Evolutionary conservation across 2,888 invertebrate genomes (phyloP).

Genomic region (Ornithoptera priamus): DNA sequence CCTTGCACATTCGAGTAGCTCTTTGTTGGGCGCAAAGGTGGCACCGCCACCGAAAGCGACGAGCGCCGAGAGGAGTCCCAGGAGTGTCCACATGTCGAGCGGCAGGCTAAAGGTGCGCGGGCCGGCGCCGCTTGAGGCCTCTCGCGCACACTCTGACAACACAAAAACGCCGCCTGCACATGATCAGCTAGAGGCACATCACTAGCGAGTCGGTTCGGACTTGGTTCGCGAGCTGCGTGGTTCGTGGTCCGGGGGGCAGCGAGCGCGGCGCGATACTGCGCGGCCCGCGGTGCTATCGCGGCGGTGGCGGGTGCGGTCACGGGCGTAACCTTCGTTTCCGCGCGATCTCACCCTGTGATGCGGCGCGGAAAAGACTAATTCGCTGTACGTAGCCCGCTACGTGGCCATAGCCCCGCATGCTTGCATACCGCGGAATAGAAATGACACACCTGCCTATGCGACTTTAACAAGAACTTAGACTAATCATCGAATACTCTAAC

Average conservation of each 20-base stretch:
- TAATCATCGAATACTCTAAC: too few species aligned
- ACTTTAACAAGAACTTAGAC: background rate
- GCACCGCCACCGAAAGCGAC: conserved; percentile 62
- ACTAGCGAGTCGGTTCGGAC: conserved; percentile 42
- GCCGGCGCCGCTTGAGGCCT: conserved; percentile 59
- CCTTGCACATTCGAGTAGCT: conserved; percentile 75
- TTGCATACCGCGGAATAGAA: background rate
- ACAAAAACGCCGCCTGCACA: conserved; percentile 65
- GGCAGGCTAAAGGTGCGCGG: conserved; percentile 57
- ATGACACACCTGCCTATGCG: background rate
- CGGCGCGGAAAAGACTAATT: conserved; percentile 39
- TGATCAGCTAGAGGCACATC: conserved; percentile 68
- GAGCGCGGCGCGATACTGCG: conserved; percentile 70
- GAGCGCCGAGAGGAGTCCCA: conserved; percentile 61
- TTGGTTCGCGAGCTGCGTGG: conserved; percentile 42
- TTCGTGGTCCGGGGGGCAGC: conserved; percentile 66
- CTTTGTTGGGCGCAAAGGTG: conserved; percentile 65
- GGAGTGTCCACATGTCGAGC: conserved; percentile 67
- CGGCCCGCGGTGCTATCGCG: conserved; percentile 53
- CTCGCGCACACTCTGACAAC: conserved; percentile 63
- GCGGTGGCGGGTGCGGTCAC: conserved; percentile 71
- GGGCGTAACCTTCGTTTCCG: conserved; percentile 76
- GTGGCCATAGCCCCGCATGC: conserved; percentile 7
- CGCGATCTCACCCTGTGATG: conserved; percentile 70
- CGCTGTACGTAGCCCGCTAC: conserved; percentile 42